A percentile compares a stretch with the other conserved stretches of the same genome.
These are phyloP conservation scores for Chaetorhynchus papuensis DNA, from an alignment of 2,113 vertebrate genomes.

Conservation along the genomic window DNA sequence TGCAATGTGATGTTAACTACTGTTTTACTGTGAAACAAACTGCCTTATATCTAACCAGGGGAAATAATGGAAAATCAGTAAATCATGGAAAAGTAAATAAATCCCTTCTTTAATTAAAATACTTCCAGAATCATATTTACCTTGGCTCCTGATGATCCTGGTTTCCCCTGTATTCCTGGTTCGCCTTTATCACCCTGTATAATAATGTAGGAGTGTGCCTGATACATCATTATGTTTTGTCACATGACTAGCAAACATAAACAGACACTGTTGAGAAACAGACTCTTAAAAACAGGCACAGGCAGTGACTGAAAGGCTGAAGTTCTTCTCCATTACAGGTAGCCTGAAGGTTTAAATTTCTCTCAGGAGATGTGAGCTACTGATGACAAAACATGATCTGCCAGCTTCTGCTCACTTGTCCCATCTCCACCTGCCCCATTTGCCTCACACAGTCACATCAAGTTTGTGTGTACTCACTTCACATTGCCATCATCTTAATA, in stretches of 20 bases:
- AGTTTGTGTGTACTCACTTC: not conserved
- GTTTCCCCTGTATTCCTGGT: conserved; percentile 77
- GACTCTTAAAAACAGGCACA: not conserved
- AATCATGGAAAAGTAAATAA: not conserved
- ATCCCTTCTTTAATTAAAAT: not conserved
- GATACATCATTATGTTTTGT: not conserved
- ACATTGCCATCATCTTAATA: not conserved
- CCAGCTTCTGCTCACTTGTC: not conserved
- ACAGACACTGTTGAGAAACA: not conserved
- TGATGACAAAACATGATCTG: not conserved
- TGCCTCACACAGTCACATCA: not conserved
- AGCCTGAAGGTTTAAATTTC: not conserved
- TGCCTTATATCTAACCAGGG: not conserved
- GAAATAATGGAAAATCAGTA: not conserved
- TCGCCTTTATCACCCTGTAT: conserved; percentile 87
- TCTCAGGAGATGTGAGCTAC: not conserved
- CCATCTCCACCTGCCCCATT: not conserved
- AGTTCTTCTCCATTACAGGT: not conserved
- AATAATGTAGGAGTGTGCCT: not conserved
- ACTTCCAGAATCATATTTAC: conserved; percentile 66
- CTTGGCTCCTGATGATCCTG: conserved; percentile 78
- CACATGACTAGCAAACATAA: not conserved
- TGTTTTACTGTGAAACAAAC: not conserved
- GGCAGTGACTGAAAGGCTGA: not conserved
- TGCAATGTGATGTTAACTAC: not conserved